A percentile compares a stretch with the other conserved stretches of the same genome.
These are phyloP conservation scores for Phytoseiulus persimilis DNA, from an alignment of 2,888 invertebrate genomes.

Conservation along the genomic window DNA sequence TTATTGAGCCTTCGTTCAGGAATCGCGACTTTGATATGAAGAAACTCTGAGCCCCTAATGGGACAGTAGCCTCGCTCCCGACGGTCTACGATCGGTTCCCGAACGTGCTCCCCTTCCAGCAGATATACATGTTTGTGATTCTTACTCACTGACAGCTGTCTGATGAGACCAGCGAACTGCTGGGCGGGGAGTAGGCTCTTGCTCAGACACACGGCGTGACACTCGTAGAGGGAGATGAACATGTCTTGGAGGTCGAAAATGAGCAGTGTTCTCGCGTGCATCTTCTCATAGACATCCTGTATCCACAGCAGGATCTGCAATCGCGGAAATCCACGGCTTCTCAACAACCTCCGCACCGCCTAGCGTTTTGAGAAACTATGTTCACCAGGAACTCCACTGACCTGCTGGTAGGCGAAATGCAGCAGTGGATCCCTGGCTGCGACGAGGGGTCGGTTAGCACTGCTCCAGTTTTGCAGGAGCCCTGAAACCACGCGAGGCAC, in stretches of 20 bases:
- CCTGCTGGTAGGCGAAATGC: slow-evolving; percentile 28
- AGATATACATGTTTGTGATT: too few relatives aligned
- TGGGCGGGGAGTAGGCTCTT: background rate
- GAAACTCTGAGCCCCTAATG: too few relatives aligned
- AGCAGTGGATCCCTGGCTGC: background rate
- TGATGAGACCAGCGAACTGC: slow-evolving; percentile 11
- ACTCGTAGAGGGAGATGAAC: slow-evolving; percentile 23
- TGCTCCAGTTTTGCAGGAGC: background rate
- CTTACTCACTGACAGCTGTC: slow-evolving; percentile 16
- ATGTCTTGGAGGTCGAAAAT: slow-evolving; percentile 21
- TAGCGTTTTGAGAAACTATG: too few relatives aligned
- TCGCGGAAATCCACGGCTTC: background rate
- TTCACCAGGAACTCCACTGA: background rate
- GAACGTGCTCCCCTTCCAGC: too few relatives aligned
- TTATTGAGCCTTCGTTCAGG: too few relatives aligned
- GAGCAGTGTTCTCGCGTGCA: background rate
- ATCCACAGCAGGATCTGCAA: slow-evolving; percentile 6
- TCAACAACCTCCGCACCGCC: too few relatives aligned
- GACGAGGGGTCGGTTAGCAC: background rate
- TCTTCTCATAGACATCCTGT: slow-evolving; percentile 19
- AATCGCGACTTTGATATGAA: too few relatives aligned
- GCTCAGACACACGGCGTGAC: background rate
- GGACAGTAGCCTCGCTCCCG: too few relatives aligned
- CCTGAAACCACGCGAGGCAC: background rate
- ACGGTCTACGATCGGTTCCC: too few relatives aligned